Percentiles rank a stretch among this genome's conserved stretches.
phyloP scores from a whole-genome alignment of 2,888 invertebrate genomes.

The Anoncus sp. region DNA sequence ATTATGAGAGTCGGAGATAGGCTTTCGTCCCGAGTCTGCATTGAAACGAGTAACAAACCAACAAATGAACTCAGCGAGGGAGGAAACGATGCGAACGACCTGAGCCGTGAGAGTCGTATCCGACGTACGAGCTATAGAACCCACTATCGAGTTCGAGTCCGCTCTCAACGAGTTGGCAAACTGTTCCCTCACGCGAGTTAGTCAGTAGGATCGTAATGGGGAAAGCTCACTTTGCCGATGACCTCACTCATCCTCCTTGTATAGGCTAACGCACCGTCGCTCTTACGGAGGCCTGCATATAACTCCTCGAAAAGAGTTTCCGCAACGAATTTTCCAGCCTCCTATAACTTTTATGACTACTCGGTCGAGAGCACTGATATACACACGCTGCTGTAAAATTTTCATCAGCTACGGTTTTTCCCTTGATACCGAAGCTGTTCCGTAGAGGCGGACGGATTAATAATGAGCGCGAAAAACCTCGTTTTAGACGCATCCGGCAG shows the following conservation, averaged over 20 bases:
- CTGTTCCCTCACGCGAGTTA: slow-evolving; percentile 70
- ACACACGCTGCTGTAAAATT: slow-evolving; percentile 31
- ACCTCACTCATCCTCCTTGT: slow-evolving; percentile 58
- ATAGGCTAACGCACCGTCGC: slow-evolving; percentile 17
- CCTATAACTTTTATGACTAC: slow-evolving; percentile 29
- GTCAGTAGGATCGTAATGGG: slow-evolving; percentile 67
- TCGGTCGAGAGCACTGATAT: slow-evolving; percentile 34
- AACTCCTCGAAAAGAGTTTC: slow-evolving; percentile 71
- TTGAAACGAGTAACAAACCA: slow-evolving; percentile 55
- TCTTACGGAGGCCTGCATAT: slow-evolving; percentile 28
- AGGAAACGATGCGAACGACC: slow-evolving; percentile 68
- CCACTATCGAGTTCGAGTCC: slow-evolving; percentile 75
- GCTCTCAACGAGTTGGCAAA: slow-evolving; percentile 81
- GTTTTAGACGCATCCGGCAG: slow-evolving; percentile 12
- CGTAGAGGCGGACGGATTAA: slow-evolving; percentile 22
- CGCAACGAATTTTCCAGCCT: slow-evolving; percentile 68
- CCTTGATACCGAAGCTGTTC: slow-evolving; percentile 11
- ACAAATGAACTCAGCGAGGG: slow-evolving; percentile 61
- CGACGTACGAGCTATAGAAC: slow-evolving; percentile 47
- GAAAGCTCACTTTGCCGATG: slow-evolving; percentile 64
- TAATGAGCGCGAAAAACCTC: slow-evolving; percentile 34
- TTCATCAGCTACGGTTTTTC: slow-evolving; percentile 33
- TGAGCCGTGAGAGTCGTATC: slow-evolving; percentile 47
- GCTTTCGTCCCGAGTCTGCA: slow-evolving; percentile 68
- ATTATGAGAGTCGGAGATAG: slow-evolving; percentile 72